These are phyloP conservation scores for Eudyptes chrysolophus DNA, from an alignment of 2,113 vertebrate genomes.

Conservation along the genomic window DNA sequence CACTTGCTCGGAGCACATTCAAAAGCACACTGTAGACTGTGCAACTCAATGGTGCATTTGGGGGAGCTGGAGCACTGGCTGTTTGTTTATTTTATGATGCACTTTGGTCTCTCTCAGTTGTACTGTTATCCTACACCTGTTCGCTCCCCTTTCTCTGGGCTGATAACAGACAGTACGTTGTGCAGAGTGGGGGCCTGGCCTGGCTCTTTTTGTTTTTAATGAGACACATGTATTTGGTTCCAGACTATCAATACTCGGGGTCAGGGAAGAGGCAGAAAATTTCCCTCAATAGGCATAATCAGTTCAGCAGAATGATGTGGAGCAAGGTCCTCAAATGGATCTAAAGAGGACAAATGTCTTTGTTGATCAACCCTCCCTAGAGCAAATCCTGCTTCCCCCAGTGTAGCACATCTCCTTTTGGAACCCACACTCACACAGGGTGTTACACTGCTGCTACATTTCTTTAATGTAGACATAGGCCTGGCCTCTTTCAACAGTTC, in stretches of 20 bases:
- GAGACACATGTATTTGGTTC: neutral
- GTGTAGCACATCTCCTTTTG: neutral
- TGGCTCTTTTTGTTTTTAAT: neutral
- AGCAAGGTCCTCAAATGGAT: neutral
- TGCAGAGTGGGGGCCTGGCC: neutral
- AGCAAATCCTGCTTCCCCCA: neutral
- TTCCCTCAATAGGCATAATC: neutral
- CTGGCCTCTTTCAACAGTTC: slow-evolving; percentile 35
- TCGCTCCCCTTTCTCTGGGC: slow-evolving; percentile 7
- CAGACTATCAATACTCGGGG: neutral
- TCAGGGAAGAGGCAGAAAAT: slow-evolving; percentile 6
- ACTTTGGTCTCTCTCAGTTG: slow-evolving; percentile 65
- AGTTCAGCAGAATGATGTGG: neutral
- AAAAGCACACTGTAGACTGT: neutral
- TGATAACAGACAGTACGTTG: neutral
- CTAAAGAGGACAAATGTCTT: neutral
- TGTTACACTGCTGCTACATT: neutral
- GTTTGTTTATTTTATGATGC: slow-evolving; percentile 61
- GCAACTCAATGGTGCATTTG: neutral
- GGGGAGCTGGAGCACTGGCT: slow-evolving; percentile 14
- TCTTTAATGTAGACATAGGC: neutral
- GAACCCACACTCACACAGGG: neutral
- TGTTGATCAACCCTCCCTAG: neutral
- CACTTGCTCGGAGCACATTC: neutral
- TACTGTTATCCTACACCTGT: slow-evolving; percentile 57